Evolutionary conservation across 2,888 invertebrate genomes (phyloP).

Genomic region (Neocrepidodera transversa): DNA sequence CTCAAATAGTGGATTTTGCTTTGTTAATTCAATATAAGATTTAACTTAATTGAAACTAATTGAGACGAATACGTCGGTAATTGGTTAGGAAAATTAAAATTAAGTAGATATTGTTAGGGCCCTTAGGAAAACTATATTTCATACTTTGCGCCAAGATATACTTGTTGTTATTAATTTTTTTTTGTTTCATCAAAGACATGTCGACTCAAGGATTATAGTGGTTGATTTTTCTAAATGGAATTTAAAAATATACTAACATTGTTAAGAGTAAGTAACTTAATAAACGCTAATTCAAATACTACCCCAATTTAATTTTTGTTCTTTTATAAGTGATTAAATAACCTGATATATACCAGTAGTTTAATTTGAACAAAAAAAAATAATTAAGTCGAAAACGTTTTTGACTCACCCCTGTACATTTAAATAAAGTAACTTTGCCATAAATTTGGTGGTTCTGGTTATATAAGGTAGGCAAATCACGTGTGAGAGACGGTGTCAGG

Average conservation of each 20-base stretch:
- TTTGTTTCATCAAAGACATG: neutral
- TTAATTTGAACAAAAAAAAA: too few relatives aligned
- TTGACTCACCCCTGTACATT: neutral
- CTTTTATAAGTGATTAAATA: too few relatives aligned
- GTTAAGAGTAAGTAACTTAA: too few relatives aligned
- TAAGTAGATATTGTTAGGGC: conserved; percentile 30
- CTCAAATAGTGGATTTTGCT: conserved; percentile 18
- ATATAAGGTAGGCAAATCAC: conserved; percentile 52
- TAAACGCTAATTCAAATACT: too few relatives aligned
- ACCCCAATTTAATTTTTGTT: too few relatives aligned
- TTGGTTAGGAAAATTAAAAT: conserved; percentile 39
- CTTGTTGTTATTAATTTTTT: conserved; percentile 5
- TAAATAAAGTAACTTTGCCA: conserved; percentile 23
- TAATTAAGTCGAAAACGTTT: too few relatives aligned
- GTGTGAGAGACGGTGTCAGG: conserved; percentile 51
- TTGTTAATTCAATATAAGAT: conserved; percentile 44
- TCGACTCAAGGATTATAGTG: neutral
- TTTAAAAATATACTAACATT: too few relatives aligned
- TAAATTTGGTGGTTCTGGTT: conserved; percentile 36
- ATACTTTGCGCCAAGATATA: conserved; percentile 1
- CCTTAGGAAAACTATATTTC: neutral
- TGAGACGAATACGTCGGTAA: conserved; percentile 41
- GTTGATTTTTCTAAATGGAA: neutral
- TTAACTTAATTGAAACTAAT: conserved; percentile 46
- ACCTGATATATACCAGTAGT: too few relatives aligned